Percentiles rank a stretch among this genome's conserved stretches.
phyloP scores from a whole-genome alignment of 2,888 invertebrate genomes.

The Coenonympha glycerion region DNA sequence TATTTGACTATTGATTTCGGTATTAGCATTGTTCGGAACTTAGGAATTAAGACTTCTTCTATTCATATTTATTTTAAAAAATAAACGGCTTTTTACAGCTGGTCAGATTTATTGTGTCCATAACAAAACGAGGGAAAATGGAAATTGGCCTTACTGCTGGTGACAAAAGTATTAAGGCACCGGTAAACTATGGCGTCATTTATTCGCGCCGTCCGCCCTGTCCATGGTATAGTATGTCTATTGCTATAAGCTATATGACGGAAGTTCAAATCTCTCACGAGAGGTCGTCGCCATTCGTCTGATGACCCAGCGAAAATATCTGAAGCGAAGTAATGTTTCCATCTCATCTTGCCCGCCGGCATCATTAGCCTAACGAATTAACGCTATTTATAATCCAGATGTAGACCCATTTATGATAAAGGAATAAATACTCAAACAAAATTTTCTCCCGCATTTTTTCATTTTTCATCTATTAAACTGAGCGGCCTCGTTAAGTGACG shows the following conservation, averaged over 20 bases:
- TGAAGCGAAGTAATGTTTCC: slow-evolving; percentile 11
- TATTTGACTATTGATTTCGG: no score
- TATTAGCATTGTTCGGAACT: no score
- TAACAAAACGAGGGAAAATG: no score
- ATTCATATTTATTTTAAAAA: no score
- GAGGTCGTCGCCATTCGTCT: not conserved
- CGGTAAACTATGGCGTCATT: no score
- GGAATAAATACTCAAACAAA: slow-evolving; percentile 14
- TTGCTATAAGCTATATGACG: not conserved
- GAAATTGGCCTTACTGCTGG: no score
- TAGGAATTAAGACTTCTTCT: no score
- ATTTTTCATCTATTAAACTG: slow-evolving; percentile 25
- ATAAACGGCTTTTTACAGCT: no score
- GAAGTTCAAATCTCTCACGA: not conserved
- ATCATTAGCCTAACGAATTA: slow-evolving; percentile 20
- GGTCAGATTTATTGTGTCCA: no score
- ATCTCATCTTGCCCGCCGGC: slow-evolving; percentile 13
- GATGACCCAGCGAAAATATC: slow-evolving; percentile 7
- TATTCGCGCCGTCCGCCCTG: no score
- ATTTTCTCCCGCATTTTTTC: slow-evolving; percentile 15
- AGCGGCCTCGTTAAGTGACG: slow-evolving; percentile 25
- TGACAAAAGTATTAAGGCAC: no score
- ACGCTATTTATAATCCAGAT: slow-evolving; percentile 16
- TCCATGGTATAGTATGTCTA: no score
- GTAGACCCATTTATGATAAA: slow-evolving; percentile 14